Evolutionary conservation across 2,888 invertebrate species (phyloP).

Genomic region (Papilio demoleus): DNA sequence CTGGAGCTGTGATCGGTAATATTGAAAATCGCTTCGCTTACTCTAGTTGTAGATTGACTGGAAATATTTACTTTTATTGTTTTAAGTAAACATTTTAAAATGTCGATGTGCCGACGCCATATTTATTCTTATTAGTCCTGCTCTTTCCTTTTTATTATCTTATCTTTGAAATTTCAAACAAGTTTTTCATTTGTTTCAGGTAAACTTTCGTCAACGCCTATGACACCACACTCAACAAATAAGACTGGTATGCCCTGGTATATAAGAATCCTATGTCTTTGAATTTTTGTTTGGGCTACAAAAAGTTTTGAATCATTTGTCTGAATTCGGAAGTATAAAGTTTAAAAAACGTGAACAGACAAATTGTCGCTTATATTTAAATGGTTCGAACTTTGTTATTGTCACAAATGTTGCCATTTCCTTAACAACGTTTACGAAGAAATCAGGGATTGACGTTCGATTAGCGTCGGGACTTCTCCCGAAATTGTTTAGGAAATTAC

Average conservation of each 20-base stretch:
- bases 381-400: constrained; percentile 19
- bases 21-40: constrained; percentile 23
- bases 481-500: constrained; percentile 65
- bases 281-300: too few species aligned
- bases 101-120: neutral
- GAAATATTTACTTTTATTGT: constrained; percentile 7
- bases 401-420: constrained; percentile 32
- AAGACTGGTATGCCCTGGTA: neutral
- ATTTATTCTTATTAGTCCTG: neutral
- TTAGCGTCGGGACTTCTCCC: constrained; percentile 51
- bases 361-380: constrained; percentile 30
- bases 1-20: constrained; percentile 7
- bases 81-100: neutral
- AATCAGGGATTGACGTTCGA: constrained; percentile 49
- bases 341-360: neutral
- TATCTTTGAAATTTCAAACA: neutral
- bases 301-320: neutral
- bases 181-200: constrained; percentile 6
- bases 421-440: constrained; percentile 34
- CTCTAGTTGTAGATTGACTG: constrained; percentile 12
- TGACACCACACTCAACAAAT: neutral
- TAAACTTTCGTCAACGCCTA: neutral
- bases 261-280: too few species aligned
- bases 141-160: neutral
- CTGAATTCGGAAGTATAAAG: neutral